phyloP scores from a whole-genome alignment of 2,888 invertebrate species.

The Archaeoteleia sp. region DNA sequence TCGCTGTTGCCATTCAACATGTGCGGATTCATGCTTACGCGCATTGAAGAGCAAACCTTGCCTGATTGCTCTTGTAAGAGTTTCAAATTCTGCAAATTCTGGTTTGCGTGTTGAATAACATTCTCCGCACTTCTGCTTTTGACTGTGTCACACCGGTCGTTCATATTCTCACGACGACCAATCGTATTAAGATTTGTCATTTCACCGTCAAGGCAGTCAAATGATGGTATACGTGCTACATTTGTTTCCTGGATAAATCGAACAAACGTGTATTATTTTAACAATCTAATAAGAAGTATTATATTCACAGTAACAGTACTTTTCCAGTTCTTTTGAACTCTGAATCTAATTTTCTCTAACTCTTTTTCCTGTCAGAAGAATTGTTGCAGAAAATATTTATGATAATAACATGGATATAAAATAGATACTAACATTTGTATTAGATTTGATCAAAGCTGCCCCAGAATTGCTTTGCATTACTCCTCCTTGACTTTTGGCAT shows the following conservation, averaged over 20 bases:
- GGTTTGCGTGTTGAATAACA: conserved; percentile 64
- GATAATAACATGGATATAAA: too few relatives aligned
- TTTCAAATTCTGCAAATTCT: conserved; percentile 64
- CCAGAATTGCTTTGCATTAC: conserved; percentile 72
- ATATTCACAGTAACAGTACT: neutral
- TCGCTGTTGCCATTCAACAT: conserved; percentile 58
- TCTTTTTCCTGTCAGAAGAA: too few relatives aligned
- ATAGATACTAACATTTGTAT: conserved; percentile 64
- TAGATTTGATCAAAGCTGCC: conserved; percentile 70
- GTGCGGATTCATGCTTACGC: conserved; percentile 47
- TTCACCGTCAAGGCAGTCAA: conserved; percentile 43
- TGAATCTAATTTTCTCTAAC: too few relatives aligned
- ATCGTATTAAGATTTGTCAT: conserved; percentile 40
- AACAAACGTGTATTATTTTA: neutral
- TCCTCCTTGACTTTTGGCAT: conserved; percentile 67
- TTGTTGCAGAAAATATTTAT: too few relatives aligned
- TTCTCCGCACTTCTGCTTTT: conserved; percentile 57
- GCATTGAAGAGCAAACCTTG: conserved; percentile 53
- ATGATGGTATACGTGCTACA: conserved; percentile 44
- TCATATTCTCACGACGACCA: conserved; percentile 55
- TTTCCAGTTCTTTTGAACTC: too few relatives aligned
- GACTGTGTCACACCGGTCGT: conserved; percentile 54
- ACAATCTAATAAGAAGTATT: neutral
- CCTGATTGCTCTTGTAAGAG: conserved; percentile 61
- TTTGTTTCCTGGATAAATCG: conserved; percentile 30